phyloP scores from a whole-genome alignment of 2,888 invertebrate species.

The Platycnemis pennipes region DNA sequence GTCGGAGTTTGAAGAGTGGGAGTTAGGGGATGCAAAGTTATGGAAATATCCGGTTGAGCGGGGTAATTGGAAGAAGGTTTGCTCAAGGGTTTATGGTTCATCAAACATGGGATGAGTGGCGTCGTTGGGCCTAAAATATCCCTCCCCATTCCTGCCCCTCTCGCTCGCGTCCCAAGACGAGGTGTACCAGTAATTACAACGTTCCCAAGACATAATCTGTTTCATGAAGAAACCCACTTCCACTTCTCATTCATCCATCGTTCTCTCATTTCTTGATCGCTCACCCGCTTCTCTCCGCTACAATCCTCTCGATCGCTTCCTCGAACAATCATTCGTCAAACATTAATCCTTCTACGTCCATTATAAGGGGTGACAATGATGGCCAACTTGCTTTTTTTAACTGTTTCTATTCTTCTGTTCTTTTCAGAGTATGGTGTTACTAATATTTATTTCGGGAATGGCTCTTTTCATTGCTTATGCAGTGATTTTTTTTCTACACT shows the following conservation, averaged over 20 bases:
- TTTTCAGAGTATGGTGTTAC: too few relatives aligned
- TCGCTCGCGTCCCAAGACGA: neutral
- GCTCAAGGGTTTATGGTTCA: constrained; percentile 38
- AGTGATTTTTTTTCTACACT: too few relatives aligned
- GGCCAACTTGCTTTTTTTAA: too few relatives aligned
- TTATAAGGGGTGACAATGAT: too few relatives aligned
- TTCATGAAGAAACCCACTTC: constrained; percentile 3
- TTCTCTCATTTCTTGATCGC: neutral
- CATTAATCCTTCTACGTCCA: too few relatives aligned
- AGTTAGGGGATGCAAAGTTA: constrained; percentile 10
- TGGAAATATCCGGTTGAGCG: constrained; percentile 47
- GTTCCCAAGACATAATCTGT: neutral
- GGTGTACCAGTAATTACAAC: constrained; percentile 6
- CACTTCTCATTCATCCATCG: neutral
- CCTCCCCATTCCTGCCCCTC: neutral
- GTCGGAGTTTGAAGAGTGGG: neutral
- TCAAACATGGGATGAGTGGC: constrained; percentile 37
- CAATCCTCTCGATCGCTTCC: neutral
- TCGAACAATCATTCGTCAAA: too few relatives aligned
- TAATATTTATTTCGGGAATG: too few relatives aligned
- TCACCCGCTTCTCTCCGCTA: neutral
- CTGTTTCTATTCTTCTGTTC: too few relatives aligned
- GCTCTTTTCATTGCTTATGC: too few relatives aligned
- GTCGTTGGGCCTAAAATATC: neutral
- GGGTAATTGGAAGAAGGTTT: constrained; percentile 43